Evolutionary conservation across 1,140 invertebrate genomes (phyloP), one percentile per base, ranked within the genome.

Genomic region (Mamestra configurata): DNA sequence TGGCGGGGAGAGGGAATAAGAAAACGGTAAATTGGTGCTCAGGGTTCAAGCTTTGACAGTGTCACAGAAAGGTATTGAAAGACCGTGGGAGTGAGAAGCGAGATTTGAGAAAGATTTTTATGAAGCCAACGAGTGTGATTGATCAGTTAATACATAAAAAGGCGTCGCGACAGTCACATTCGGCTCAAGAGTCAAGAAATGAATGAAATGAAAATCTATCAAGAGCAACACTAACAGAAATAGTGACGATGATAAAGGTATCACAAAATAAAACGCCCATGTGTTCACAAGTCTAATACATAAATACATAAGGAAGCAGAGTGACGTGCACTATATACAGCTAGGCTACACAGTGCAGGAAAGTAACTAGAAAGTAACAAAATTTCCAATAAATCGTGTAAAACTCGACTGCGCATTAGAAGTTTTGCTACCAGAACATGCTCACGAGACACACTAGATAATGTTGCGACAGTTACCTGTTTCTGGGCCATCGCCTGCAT

Each of bases 401-500:
- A 73, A 77, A 49, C 11, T 31, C 18, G 57, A 64, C 40, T 35
- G 55, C 6, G 10, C 22, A 81, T 82, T 81, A 79, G 82, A 84
- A 84, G 78, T 80, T 80, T 82, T 83, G 77, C 81, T 83, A 81
- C 51, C 71, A 77, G 18, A 35, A 51, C 92, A 92, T 93, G 92
- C 92, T 84, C 82, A 90, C 83, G 75, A 75, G 79, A 87, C 83
- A 91, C 77, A 79, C 72, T 79, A 27, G 49, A 59, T 68, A 84
- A 81, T 43, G 80, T 77, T 72, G 15, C 84, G 87, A 96, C 96
- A 97, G 96, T 97, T 97, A 98, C 98, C 98, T 99, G 98, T 96
- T 98, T 99, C 95, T 98, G 98, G 91, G 98, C 98, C 97, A 98
- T 97, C 76, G 98, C 97, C 95, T 99, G 98, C 98, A 99, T 98